Base-by-base conservation (phyloP, 92 coral and sea anemone genomes). In the Diadumene lineata region DNA sequence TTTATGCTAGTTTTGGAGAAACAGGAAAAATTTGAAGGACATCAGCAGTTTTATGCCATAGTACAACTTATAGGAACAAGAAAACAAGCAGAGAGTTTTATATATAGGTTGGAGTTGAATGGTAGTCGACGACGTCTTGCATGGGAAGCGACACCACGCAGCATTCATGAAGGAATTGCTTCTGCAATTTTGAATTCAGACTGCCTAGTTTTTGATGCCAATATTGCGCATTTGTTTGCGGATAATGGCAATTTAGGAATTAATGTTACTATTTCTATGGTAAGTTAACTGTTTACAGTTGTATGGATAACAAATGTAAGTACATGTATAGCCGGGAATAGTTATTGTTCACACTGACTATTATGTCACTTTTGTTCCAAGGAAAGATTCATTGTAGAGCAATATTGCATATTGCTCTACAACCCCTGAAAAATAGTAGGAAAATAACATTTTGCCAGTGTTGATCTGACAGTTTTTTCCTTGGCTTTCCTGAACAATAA, bases 71-170 rank as follows among this genome's bases (percentile, higher is more conserved):
- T 96, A 64, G 99, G 99, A 43, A 96, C 99, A 31, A 91, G 99
- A 68, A 96, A 96, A 74, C 99, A 96, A 64, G 94, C 99, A 1
- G 99, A 96, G 60, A 96, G 94, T 79, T 96, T 96, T 72, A 97
- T 92, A 6, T 96, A 96, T 73, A 97, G 99, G 68, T 82, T 96
- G 63, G 99, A 96, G 74, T 78, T 96, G 46, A 96, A 96, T 74
- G 99, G 99, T 22, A 96, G 90, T 62, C 92, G 97, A 43, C 81
- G 99, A 22, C 72, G 96, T 38, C 86, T 96, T 0, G 96, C 99
- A 17, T 96, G 99, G 99, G 98, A 96, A 72, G 99, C 99, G 8
- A 96, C 99, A 1, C 99, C 99, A 31, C 79, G 99, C 28, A 96
- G 99, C 70, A 96, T 96, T 48, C 99, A 96, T 61, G 99, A 96